Evolutionary conservation across 2,888 invertebrate genomes (phyloP).

Genomic region (Eurytoma adleriae): DNA sequence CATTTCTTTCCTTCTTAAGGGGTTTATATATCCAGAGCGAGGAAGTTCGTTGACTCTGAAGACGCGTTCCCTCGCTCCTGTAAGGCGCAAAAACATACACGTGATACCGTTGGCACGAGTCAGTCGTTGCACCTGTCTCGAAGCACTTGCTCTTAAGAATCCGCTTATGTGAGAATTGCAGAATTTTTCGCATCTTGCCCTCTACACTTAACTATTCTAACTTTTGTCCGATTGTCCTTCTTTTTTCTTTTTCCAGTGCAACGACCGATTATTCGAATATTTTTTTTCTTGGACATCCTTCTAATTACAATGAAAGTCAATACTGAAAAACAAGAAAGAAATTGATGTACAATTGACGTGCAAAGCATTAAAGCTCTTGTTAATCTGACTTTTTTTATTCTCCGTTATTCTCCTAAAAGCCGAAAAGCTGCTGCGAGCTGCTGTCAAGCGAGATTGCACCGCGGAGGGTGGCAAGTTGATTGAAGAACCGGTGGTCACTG

Average conservation of each 20-base stretch:
- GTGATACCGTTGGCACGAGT: conserved; percentile 72
- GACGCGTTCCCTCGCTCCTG: conserved; percentile 60
- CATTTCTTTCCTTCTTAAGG: neutral
- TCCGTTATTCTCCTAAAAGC: neutral
- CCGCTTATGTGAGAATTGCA: conserved; percentile 5
- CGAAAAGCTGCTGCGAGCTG: too few relatives aligned
- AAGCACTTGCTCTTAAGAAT: conserved; percentile 38
- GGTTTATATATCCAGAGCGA: conserved; percentile 53
- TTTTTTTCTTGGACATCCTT: too few relatives aligned
- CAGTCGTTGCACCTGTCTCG: conserved; percentile 63
- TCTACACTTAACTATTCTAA: too few relatives aligned
- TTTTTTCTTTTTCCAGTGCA: neutral
- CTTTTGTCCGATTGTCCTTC: neutral
- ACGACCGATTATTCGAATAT: too few relatives aligned
- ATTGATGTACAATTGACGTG: too few relatives aligned
- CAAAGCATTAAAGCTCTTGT: too few relatives aligned
- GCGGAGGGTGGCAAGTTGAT: too few relatives aligned
- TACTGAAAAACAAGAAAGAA: too few relatives aligned
- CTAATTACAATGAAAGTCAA: too few relatives aligned
- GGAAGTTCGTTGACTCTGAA: conserved; percentile 53
- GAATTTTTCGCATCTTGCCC: conserved; percentile 24
- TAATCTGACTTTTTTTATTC: neutral
- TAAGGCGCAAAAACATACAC: conserved; percentile 74
- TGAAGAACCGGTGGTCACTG: conserved; percentile 3
- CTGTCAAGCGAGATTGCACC: too few relatives aligned